phyloP scores from a whole-genome alignment of 2,888 invertebrate genomes.

The Parochlus steinenii region DNA sequence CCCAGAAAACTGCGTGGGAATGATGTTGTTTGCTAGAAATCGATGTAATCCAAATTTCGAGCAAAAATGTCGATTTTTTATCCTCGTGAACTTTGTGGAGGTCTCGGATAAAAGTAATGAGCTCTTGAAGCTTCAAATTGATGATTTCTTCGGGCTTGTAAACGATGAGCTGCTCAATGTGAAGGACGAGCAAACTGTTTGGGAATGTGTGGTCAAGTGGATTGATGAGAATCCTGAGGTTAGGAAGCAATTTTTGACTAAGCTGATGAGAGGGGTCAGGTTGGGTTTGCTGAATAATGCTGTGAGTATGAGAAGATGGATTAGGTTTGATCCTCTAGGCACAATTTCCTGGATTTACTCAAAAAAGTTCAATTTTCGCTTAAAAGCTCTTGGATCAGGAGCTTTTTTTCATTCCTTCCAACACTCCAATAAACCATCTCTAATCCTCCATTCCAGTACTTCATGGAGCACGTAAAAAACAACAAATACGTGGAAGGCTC shows the following conservation, averaged over 20 bases:
- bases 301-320: too few relatives aligned
- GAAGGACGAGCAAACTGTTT: conserved; percentile 72
- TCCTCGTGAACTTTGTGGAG: conserved; percentile 60
- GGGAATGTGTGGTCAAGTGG: conserved; percentile 78
- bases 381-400: too few relatives aligned
- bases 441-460: conserved; percentile 44
- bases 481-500: conserved; percentile 72
- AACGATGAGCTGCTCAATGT: conserved; percentile 73
- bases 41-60: conserved; percentile 59
- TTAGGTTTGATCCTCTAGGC: neutral
- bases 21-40: conserved; percentile 64
- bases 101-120: conserved; percentile 59
- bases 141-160: conserved; percentile 59
- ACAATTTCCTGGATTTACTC: neutral
- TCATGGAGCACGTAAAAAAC: conserved; percentile 77
- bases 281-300: conserved; percentile 68
- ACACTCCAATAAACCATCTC: neutral
- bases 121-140: conserved; percentile 49
- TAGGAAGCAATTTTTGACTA: conserved; percentile 57
- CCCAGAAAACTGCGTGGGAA: conserved; percentile 67
- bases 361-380: too few relatives aligned
- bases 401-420: neutral
- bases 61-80: conserved; percentile 46
- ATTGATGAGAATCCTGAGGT: conserved; percentile 59
- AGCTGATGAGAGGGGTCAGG: conserved; percentile 63